Percentiles rank a stretch among this genome's conserved stretches.
phyloP scores from a whole-genome alignment of 2,797 vertebrate genomes.

The Pseudochaenichthys georgianus region DNA sequence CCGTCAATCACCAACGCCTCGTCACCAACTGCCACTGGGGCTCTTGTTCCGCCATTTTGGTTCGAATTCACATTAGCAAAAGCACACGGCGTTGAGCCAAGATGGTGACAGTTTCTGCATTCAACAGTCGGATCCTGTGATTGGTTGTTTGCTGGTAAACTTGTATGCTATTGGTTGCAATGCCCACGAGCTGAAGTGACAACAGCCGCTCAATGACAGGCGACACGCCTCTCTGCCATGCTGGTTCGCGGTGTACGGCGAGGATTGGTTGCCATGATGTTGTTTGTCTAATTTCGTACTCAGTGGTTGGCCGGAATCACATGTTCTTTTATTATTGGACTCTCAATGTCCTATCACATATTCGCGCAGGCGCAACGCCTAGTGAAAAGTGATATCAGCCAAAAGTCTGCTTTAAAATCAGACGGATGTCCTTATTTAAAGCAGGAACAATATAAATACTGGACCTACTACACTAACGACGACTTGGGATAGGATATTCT shows the following conservation, averaged over 20 bases:
- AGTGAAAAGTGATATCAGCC: neutral
- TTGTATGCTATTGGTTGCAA: conserved; percentile 61
- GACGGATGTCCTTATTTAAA: conserved; percentile 5
- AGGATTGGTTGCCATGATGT: conserved; percentile 70
- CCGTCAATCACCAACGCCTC: conserved; percentile 32
- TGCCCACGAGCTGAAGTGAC: conserved; percentile 52
- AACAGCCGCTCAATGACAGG: conserved; percentile 48
- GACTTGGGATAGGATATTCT: neutral
- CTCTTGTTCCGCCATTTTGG: conserved; percentile 72
- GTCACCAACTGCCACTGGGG: conserved; percentile 38
- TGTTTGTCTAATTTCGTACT: conserved; percentile 63
- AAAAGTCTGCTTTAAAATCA: neutral
- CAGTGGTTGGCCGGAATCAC: conserved; percentile 69
- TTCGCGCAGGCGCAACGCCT: conserved; percentile 35
- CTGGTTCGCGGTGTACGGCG: conserved; percentile 74
- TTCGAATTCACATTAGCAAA: conserved; percentile 18
- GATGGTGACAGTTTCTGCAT: conserved; percentile 58
- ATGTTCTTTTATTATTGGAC: conserved; percentile 60
- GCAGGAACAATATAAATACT: neutral
- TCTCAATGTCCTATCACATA: neutral
- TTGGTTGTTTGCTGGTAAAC: conserved; percentile 57
- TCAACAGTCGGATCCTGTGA: conserved; percentile 3
- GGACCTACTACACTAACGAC: neutral
- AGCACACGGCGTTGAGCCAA: conserved; percentile 7
- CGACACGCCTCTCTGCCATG: conserved; percentile 73